Percentiles rank a stretch among this genome's conserved stretches.
These are phyloP conservation scores for Heliothis peltigera DNA, from an alignment of 2,888 invertebrate genomes.

Conservation along the genomic window DNA sequence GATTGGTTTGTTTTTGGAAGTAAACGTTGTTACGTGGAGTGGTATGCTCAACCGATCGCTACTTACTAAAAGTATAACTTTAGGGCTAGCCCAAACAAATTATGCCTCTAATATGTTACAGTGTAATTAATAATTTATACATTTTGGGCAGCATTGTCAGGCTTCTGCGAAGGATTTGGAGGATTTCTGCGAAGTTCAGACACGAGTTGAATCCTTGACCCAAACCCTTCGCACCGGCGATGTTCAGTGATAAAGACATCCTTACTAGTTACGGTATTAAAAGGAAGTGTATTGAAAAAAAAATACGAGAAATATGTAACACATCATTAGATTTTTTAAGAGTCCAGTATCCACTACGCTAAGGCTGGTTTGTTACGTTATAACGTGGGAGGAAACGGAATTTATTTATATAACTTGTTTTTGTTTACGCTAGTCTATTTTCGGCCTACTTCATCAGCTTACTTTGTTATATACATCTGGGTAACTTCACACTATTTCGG, in stretches of 20 bases:
- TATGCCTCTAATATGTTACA: too few relatives aligned
- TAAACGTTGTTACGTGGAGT: not conserved
- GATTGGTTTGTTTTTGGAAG: not conserved
- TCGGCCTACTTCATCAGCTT: not conserved
- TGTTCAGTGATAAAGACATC: slow-evolving; percentile 61
- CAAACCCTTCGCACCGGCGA: slow-evolving; percentile 26
- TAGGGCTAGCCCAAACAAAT: not conserved
- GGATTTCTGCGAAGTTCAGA: not conserved
- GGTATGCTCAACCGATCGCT: not conserved
- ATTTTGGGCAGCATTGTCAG: too few relatives aligned
- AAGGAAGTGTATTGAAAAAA: too few relatives aligned
- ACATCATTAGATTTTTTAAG: slow-evolving; percentile 8
- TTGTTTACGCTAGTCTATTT: slow-evolving; percentile 13
- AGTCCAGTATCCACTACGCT: slow-evolving; percentile 4
- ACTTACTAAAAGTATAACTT: not conserved
- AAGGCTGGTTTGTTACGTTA: not conserved
- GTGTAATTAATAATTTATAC: not conserved
- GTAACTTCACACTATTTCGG: slow-evolving; percentile 5
- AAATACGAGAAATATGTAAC: too few relatives aligned
- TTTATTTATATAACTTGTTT: slow-evolving; percentile 28
- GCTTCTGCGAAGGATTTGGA: too few relatives aligned
- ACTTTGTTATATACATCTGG: slow-evolving; percentile 6
- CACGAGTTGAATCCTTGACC: not conserved
- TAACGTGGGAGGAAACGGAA: slow-evolving; percentile 2
- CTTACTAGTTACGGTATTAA: slow-evolving; percentile 46